phyloP scores from a whole-genome alignment of 2,888 invertebrate species.

The Drosophila mayaguana region DNA sequence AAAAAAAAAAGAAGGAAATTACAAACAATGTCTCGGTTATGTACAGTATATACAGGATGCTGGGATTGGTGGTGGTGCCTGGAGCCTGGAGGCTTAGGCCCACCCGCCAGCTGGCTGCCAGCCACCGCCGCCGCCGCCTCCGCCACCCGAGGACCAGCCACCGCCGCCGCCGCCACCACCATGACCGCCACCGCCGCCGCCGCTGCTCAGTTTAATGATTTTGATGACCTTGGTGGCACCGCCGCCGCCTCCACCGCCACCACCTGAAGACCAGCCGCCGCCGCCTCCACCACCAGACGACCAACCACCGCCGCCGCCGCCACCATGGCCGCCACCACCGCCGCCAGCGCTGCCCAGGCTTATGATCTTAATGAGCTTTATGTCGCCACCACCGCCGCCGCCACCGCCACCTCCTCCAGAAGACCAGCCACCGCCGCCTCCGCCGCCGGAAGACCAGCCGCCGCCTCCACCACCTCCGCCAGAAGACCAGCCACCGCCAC shows the following conservation, averaged over 20 bases:
- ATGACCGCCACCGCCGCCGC: constrained; percentile 56
- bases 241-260: constrained; percentile 59
- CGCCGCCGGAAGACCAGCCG: constrained; percentile 45
- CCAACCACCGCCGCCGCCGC: constrained; percentile 46
- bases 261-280: constrained; percentile 61
- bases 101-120: constrained; percentile 80
- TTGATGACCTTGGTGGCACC: constrained; percentile 58
- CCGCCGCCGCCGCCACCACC: constrained; percentile 62
- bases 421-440: constrained; percentile 47
- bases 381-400: constrained; percentile 45
- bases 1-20: constrained; percentile 7
- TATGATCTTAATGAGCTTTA: constrained; percentile 44
- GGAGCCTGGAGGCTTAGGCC: constrained; percentile 62
- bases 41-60: constrained; percentile 70
- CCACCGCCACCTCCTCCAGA: constrained; percentile 61
- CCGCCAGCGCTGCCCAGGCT: constrained; percentile 47
- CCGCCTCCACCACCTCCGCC: constrained; percentile 65
- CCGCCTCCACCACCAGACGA: constrained; percentile 53
- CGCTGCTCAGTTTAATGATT: constrained; percentile 53
- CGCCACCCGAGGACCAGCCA: constrained; percentile 63
- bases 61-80: background rate
- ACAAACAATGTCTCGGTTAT: constrained; percentile 43
- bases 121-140: constrained; percentile 63
- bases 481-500: constrained; percentile 52
- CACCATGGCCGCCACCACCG: constrained; percentile 49